phyloP scores from a whole-genome alignment of 2,113 vertebrate genomes.

The Lynx canadensis region DNA sequence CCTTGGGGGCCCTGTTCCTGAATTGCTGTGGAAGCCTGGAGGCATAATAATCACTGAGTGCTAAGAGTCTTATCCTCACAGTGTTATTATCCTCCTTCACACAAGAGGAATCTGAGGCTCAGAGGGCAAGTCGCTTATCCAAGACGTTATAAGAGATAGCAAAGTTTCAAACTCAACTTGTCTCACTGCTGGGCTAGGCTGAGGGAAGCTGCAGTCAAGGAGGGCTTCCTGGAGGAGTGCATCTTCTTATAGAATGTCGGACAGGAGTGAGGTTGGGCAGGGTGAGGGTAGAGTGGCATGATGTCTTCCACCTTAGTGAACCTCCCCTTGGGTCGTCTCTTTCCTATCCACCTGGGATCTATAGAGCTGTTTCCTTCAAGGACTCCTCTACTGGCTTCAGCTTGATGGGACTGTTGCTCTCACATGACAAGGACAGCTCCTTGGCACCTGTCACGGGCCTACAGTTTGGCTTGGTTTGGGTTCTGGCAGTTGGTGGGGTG shows the following conservation, averaged over 20 bases:
- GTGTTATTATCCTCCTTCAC: not conserved
- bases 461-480: not conserved
- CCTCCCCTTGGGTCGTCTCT: not conserved
- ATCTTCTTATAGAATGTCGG: not conserved
- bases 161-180: not conserved
- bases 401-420: not conserved
- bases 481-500: not conserved
- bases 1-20: not conserved
- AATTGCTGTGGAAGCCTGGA: not conserved
- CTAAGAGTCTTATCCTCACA: not conserved
- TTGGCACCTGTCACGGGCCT: not conserved
- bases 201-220: not conserved
- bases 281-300: not conserved
- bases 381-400: not conserved
- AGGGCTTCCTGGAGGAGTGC: not conserved
- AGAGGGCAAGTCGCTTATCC: not conserved
- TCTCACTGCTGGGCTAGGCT: not conserved
- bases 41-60: not conserved
- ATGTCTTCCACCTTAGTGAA: not conserved
- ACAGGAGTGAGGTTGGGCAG: not conserved
- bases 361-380: not conserved
- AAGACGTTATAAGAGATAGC: not conserved
- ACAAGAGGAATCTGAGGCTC: not conserved
- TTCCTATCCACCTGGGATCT: not conserved
- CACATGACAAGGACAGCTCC: not conserved